Base-by-base conservation (phyloP, 2,888 invertebrate genomes). In the Heliconius charithonia region DNA sequence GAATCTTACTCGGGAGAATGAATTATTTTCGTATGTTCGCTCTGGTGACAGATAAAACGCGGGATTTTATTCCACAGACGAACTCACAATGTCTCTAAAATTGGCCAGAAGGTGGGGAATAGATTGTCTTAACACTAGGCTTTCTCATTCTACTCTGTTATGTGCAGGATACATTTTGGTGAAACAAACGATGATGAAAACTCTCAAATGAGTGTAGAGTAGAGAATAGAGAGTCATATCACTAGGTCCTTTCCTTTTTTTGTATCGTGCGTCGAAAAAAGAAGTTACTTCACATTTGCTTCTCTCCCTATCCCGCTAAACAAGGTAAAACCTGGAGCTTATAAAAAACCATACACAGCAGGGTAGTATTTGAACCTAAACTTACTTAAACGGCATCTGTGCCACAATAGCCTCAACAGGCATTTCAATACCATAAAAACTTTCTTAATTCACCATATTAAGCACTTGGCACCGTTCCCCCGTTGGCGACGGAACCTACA, bases 381-480 rank as follows among this genome's bases (percentile, higher is more conserved):
- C 27, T 51, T 51, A 51, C 51, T 6, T 10, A 69, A 69, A 41
- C 7, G n/a, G 22, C 41, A 41, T 51, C 66, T 67, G 29, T 22
- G 2, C 37, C 19, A 56, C 19, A 10, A 29, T 29, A 71, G 29
- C 4, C n/a, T n/a, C 71, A 22, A 51, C 56, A 51, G 19, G 29
- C 29, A 29, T 27, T 71, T 71, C 25, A n/a, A 71, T 27, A 27
- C 71, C 51, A 13, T 71, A 56, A 71, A 71, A 71, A 71, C 16
- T 29, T 70, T 62, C 29, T 63, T 70, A 76, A 41, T 70, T 45
- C 62, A 62, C 59, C 59, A 62, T 70, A 69, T 70, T 76, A 62
- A 70, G 70, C 29, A 76, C 41, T 76, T 76, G 76, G 76, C 70
- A 70, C 62, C 4, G 41, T 70, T 45, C 59, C 41, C 70, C 62